Conservation (phyloP, 1,140 invertebrate genomes). For the Drosophila yakuba region DNA sequence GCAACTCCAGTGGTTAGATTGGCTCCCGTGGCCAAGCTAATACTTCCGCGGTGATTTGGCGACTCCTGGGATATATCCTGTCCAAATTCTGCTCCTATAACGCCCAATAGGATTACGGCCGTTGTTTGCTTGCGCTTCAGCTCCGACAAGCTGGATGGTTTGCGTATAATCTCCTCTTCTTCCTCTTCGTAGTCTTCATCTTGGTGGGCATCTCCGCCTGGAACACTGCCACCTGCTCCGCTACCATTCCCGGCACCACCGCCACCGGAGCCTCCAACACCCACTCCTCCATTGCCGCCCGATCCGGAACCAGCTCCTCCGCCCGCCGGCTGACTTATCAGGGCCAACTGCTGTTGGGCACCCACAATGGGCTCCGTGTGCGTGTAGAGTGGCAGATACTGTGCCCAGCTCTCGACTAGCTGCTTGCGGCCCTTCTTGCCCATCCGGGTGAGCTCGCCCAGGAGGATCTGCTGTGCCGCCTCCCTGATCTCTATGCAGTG, state of each 20-base stretch:
- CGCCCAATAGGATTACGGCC: conserved; percentile 97
- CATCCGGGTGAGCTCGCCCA: conserved; percentile 96
- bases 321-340: conserved; percentile 69
- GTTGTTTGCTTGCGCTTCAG: conserved; percentile 98
- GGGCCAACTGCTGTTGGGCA: conserved; percentile 81
- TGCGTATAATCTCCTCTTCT: conserved; percentile 91
- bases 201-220: conserved; percentile 48
- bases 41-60: conserved; percentile 77
- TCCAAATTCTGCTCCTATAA: conserved; percentile 99
- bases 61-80: conserved; percentile 92
- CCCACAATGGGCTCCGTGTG: conserved; percentile 89
- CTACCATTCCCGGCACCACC: conserved; percentile 2
- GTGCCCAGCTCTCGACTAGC: conserved; percentile 97
- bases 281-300: conserved; percentile 17
- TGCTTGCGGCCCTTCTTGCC: conserved; percentile 96
- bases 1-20: conserved; percentile 4
- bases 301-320: conserved; percentile 35
- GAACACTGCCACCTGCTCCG: conserved; percentile 3
- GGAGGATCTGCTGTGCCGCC: conserved; percentile 96
- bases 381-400: conserved; percentile 95
- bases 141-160: conserved; percentile 93
- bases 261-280: conserved; percentile 1
- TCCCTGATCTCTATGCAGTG: conserved; percentile 98
- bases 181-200: conserved; percentile 93
- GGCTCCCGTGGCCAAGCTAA: conserved; percentile 84